Evolutionary conservation across 2,888 invertebrate genomes (phyloP).

Genomic region (Ptilodon capucinus): DNA sequence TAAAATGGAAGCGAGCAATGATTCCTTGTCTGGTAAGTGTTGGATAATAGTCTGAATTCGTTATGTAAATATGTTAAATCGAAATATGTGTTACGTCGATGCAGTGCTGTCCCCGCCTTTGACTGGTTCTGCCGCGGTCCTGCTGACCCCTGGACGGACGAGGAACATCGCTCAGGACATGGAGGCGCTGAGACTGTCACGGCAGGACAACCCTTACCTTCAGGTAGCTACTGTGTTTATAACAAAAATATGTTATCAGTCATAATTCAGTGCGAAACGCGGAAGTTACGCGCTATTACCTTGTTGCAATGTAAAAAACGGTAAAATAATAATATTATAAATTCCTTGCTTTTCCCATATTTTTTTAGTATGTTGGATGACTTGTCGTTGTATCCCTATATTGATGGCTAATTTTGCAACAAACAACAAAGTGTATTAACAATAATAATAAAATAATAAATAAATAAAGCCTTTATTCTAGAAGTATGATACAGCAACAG

Average conservation of each 20-base stretch:
- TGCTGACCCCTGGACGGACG: constrained; percentile 88
- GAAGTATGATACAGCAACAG: too few species aligned
- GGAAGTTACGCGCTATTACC: constrained; percentile 5
- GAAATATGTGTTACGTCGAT: constrained; percentile 26
- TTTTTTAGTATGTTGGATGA: too few species aligned
- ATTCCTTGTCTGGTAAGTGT: constrained; percentile 66
- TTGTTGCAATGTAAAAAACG: neutral
- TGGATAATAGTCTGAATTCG: constrained; percentile 4
- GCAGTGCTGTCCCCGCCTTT: constrained; percentile 62
- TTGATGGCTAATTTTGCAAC: too few species aligned
- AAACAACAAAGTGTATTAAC: too few species aligned
- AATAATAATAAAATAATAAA: too few species aligned
- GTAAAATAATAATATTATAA: too few species aligned
- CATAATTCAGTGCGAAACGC: constrained; percentile 6
- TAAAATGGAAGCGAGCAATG: constrained; percentile 71
- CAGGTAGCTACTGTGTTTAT: constrained; percentile 78
- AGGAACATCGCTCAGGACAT: constrained; percentile 92
- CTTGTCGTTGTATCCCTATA: too few species aligned
- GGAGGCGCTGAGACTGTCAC: constrained; percentile 90
- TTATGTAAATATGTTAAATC: constrained; percentile 12
- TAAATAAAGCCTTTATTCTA: too few species aligned
- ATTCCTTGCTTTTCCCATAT: too few species aligned
- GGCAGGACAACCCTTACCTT: constrained; percentile 93
- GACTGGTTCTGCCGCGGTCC: constrained; percentile 80
- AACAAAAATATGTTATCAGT: constrained; percentile 11